Evolutionary conservation across 2,797 vertebrate species (phyloP), one percentile per base, ranked within the genome.

Genomic region (Lutjanus argentimaculatus): DNA sequence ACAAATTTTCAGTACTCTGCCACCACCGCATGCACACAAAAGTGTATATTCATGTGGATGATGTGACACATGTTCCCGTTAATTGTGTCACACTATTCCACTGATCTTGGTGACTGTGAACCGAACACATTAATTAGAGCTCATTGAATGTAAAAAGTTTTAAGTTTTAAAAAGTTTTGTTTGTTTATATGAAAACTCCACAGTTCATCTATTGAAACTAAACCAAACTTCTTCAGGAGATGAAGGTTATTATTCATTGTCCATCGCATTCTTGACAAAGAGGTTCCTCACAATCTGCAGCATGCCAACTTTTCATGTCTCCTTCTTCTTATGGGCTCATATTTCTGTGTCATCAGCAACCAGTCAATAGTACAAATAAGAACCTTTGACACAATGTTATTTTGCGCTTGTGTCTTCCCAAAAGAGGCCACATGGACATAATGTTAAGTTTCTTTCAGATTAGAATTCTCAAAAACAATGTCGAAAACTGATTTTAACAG

Each of bases 361-460:
- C 19, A 49, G 61, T 72, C 51, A 57, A 56, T 43, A 13, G 21
- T 30, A 76, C 21, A 55, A 62, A 81, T 42, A n/a, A 53, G 13
- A 55, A 56, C 15, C 1, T 22, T 21, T 48, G 21, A 55, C 25
- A 53, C 13, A 61, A 43, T 52, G 48, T 30, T 13, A 21, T 63
- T 46, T 15, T 77, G 12, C 11, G 56, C 8, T 45, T 58, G 66
- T 64, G 45, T 55, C 30, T 59, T 58, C 36, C 36, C 14, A 68
- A 40, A 71, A n/a, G 11, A 25, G 30, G 21, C n/a, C 21, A 12
- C 21, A 13, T 43, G 21, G 4, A 14, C 5, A 36, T 36, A 48
- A 36, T 36, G 7, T 17, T 7, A 58, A 17, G 21, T 62, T 36
- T 56, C 25, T 56, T 1, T 19, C 11, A 70, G 51, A 16, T 6